Percentiles rank a stretch among this genome's conserved stretches.
Conservation (phyloP, 1,140 invertebrate genomes). For the Odontomachus brunneus region DNA sequence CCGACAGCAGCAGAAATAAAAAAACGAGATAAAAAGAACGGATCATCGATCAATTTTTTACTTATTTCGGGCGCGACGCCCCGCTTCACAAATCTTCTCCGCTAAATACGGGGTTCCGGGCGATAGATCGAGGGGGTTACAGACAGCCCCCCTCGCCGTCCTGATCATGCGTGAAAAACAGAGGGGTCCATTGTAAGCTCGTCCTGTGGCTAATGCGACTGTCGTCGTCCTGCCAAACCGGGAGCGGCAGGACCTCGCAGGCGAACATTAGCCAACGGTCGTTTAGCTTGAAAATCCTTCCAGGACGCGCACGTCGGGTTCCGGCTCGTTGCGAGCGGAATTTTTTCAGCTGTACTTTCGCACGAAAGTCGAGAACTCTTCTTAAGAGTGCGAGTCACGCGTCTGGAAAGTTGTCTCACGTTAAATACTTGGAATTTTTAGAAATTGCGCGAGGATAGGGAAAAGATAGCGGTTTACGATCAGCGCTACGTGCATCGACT, state of each 20-base stretch:
- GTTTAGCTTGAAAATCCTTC: slow-evolving; percentile 74
- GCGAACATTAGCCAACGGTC: slow-evolving; percentile 75
- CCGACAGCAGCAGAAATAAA: neutral
- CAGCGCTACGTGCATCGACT: slow-evolving; percentile 35
- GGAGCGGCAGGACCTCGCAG: slow-evolving; percentile 58
- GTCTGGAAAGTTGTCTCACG: slow-evolving; percentile 33
- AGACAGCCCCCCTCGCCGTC: slow-evolving; percentile 33
- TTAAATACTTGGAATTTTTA: slow-evolving; percentile 33
- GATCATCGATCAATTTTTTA: slow-evolving; percentile 61
- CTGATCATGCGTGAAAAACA: slow-evolving; percentile 76
- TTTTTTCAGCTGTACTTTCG: slow-evolving; percentile 74
- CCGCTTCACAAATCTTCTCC: slow-evolving; percentile 70
- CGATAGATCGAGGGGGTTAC: slow-evolving; percentile 53
- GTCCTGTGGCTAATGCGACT: slow-evolving; percentile 78
- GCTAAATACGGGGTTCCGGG: slow-evolving; percentile 65
- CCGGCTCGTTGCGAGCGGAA: slow-evolving; percentile 66
- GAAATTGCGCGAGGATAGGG: slow-evolving; percentile 19
- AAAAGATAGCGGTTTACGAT: slow-evolving; percentile 14
- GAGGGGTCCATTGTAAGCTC: slow-evolving; percentile 77
- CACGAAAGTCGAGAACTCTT: slow-evolving; percentile 68
- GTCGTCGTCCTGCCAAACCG: slow-evolving; percentile 70
- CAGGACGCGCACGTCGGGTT: slow-evolving; percentile 61
- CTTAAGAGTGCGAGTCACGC: slow-evolving; percentile 51
- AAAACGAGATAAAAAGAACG: neutral
- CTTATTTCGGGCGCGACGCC: slow-evolving; percentile 65